phyloP scores from a whole-genome alignment of 1,140 invertebrate species.

The Caerostris extrusa region DNA sequence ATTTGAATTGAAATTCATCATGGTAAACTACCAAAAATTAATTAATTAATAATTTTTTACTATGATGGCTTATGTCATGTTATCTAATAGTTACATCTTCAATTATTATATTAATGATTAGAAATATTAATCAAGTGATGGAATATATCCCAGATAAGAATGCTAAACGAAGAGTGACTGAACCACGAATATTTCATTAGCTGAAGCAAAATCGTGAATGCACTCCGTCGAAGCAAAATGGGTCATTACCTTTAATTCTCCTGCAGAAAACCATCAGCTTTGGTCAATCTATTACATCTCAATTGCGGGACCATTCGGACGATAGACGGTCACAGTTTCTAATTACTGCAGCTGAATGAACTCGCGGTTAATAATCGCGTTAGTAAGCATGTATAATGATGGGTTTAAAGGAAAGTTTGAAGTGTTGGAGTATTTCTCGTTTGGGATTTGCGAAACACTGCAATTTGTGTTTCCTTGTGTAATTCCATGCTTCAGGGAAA shows the following conservation, averaged over 20 bases:
- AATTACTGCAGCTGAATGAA: constrained; percentile 59
- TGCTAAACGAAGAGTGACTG: neutral
- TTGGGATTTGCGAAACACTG: neutral
- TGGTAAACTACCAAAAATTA: too few species aligned
- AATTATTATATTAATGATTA: too few species aligned
- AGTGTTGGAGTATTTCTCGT: neutral
- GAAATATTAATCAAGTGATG: neutral
- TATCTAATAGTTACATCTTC: too few species aligned
- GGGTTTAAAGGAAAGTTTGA: constrained; percentile 13
- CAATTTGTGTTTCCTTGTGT: neutral
- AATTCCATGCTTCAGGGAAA: neutral
- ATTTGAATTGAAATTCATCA: too few species aligned
- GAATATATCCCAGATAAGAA: neutral
- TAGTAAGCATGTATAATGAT: constrained; percentile 62
- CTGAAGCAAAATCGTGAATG: constrained; percentile 49
- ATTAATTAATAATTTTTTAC: too few species aligned
- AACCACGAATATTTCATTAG: constrained; percentile 60
- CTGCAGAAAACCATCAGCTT: neutral
- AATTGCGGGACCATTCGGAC: neutral
- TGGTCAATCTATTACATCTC: constrained; percentile 50
- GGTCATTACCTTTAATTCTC: constrained; percentile 64
- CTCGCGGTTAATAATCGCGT: constrained; percentile 55
- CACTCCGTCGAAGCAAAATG: constrained; percentile 45
- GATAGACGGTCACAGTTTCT: constrained; percentile 39
- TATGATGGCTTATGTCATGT: too few species aligned